These are phyloP conservation scores for Andrena bicolor DNA, from an alignment of 2,888 invertebrate species.

Conservation along the genomic window DNA sequence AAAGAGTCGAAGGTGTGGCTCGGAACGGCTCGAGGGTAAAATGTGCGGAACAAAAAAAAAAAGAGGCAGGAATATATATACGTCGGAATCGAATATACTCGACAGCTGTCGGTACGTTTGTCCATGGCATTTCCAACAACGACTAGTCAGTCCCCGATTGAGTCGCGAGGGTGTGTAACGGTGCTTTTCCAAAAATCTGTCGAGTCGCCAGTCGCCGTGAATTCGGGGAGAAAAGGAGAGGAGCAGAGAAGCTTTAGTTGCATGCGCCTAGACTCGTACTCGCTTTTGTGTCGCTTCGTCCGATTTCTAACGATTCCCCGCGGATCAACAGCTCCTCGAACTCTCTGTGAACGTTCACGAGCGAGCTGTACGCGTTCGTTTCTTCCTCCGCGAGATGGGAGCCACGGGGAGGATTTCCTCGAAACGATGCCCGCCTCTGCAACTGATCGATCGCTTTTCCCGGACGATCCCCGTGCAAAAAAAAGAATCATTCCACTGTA, in stretches of 20 bases:
- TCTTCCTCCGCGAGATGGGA: neutral
- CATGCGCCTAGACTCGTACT: conserved; percentile 79
- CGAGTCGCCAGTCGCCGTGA: neutral
- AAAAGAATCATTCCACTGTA: neutral
- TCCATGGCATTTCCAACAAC: conserved; percentile 81
- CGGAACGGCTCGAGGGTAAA: conserved; percentile 4
- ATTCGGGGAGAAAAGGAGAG: neutral
- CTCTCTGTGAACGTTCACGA: neutral
- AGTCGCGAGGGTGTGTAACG: conserved; percentile 43
- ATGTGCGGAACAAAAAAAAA: neutral
- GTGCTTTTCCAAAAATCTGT: conserved; percentile 16
- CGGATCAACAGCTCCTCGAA: neutral
- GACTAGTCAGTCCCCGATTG: conserved; percentile 84
- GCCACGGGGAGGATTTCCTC: neutral
- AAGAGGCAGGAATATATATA: neutral
- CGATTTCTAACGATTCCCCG: conserved; percentile 3
- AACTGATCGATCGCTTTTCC: neutral
- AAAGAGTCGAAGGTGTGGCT: neutral
- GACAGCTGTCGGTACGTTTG: conserved; percentile 56
- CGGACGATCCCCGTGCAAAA: conserved; percentile 9
- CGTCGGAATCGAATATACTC: conserved; percentile 37
- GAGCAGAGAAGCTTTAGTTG: conserved; percentile 77
- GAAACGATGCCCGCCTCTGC: neutral
- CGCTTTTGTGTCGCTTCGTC: conserved; percentile 78
- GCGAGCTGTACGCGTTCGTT: conserved; percentile 4